These are phyloP conservation scores for Marmota flaviventris DNA, from an alignment of 2,113 vertebrate species.

Conservation along the genomic window DNA sequence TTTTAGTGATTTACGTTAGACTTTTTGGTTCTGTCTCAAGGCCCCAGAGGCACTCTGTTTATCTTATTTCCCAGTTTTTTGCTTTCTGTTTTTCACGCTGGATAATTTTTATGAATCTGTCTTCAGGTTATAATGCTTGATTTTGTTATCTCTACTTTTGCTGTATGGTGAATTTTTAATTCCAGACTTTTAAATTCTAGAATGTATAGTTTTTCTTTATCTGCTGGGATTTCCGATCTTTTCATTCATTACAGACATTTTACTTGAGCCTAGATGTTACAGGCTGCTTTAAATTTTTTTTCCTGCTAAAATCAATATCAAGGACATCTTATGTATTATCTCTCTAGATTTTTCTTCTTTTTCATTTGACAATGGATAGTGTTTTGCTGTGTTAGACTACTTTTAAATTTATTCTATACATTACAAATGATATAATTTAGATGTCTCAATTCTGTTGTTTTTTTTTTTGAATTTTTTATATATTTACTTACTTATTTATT, in stretches of 20 bases:
- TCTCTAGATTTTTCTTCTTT: conserved; percentile 24
- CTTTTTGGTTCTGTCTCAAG: background rate
- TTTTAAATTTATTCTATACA: background rate
- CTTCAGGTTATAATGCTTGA: background rate
- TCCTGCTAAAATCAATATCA: background rate
- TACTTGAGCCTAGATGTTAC: background rate
- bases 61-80: background rate
- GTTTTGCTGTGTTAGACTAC: conserved; percentile 37
- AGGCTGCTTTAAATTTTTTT: background rate
- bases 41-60: background rate
- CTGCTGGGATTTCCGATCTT: background rate
- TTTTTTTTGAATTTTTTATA: background rate
- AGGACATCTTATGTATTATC: background rate
- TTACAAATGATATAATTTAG: conserved; percentile 32
- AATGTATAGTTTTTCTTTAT: background rate
- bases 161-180: conserved; percentile 14
- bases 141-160: conserved; percentile 21
- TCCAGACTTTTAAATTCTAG: conserved; percentile 20
- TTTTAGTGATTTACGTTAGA: background rate
- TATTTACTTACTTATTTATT: too few relatives aligned
- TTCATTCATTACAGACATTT: conserved; percentile 19
- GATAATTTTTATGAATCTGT: background rate
- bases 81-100: background rate
- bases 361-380: conserved; percentile 1
- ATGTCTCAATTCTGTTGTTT: background rate